Conservation (phyloP, 2,113 vertebrate genomes). For the Aptenodytes patagonicus region DNA sequence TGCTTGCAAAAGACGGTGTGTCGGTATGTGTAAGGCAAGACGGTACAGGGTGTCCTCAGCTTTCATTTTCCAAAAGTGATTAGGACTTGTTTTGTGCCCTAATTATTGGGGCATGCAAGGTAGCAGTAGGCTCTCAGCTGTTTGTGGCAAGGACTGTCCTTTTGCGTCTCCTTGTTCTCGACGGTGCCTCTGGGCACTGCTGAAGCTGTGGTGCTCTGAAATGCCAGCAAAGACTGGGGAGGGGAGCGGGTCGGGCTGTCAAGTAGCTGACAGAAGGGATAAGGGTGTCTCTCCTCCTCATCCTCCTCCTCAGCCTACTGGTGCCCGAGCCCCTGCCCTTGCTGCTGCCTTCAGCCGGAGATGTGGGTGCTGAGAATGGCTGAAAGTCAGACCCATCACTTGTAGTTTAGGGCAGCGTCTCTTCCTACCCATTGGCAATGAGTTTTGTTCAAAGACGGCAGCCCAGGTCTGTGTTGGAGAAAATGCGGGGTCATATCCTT, state of each 20-base stretch:
- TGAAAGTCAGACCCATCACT: not conserved
- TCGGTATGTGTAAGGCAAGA: not conserved
- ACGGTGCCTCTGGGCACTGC: not conserved
- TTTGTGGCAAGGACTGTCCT: not conserved
- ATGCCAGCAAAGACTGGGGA: not conserved
- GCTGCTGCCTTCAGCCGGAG: not conserved
- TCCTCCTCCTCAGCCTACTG: not conserved
- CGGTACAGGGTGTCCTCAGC: not conserved
- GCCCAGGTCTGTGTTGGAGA: not conserved
- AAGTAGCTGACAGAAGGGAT: not conserved
- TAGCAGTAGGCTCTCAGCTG: not conserved
- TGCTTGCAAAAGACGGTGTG: not conserved
- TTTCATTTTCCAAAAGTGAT: not conserved
- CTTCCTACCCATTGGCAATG: not conserved
- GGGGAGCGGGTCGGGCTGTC: not conserved
- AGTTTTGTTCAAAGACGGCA: not conserved
- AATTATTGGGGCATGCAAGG: not conserved
- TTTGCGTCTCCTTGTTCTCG: not conserved
- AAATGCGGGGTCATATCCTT: not conserved
- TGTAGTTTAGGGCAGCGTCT: not conserved
- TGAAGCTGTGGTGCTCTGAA: not conserved
- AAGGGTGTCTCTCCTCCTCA: not conserved
- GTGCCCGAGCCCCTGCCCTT: not conserved
- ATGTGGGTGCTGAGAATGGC: not conserved
- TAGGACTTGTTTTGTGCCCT: not conserved